Base-by-base conservation (phyloP, 2,797 vertebrate species). In the Podarcis siculus region DNA sequence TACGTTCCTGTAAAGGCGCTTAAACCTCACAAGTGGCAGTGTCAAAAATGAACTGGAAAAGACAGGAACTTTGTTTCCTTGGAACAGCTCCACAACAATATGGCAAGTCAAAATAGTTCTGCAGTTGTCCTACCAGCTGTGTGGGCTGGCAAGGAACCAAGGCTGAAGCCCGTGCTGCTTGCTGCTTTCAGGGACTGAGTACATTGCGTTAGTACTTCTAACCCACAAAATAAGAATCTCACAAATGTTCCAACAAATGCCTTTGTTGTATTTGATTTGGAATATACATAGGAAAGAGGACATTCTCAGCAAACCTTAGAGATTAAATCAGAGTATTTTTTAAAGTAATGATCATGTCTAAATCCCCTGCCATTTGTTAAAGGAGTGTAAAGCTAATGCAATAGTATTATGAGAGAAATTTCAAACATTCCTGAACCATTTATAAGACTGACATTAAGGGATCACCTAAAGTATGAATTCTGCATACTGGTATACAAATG, bases 111-210 rank as follows among this genome's bases (percentile, higher is more conserved):
- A 79, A 83, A 85, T 45, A 85, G 37, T 80, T 66, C 64, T 85
- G 69, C 83, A 89, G 78, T 72, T 89, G 83, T 73, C 37, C 30
- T 75, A 49, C 39, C 77, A 85, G 25, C 82, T 89, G 69, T 49
- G n/a, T 75, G 79, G 79, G 19, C 30, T 87, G 86, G 79, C 79
- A 55, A 82, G 6, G 37, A n/a, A 87, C 55, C 69, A 82, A 58
- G 55, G 9, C 3, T 81, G 49, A 80, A 80, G 42, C 5, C 25
- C 15, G 30, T 75, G 42, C 75, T 72, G 30, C 61, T 76, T 76
- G 42, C 76, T 27, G 39, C 12, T 88, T 83, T 83, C 35, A 82
- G 39, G 42, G 6, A 82, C 30, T 66, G 25, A 71, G 45, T 82
- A 32, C 71, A 76, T 2, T 66, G 37, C 37, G 45, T 84, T n/a